Percentiles rank a stretch among this genome's conserved stretches.
These are phyloP conservation scores for Miltochrista miniata DNA, from an alignment of 2,888 invertebrate species.

Conservation along the genomic window DNA sequence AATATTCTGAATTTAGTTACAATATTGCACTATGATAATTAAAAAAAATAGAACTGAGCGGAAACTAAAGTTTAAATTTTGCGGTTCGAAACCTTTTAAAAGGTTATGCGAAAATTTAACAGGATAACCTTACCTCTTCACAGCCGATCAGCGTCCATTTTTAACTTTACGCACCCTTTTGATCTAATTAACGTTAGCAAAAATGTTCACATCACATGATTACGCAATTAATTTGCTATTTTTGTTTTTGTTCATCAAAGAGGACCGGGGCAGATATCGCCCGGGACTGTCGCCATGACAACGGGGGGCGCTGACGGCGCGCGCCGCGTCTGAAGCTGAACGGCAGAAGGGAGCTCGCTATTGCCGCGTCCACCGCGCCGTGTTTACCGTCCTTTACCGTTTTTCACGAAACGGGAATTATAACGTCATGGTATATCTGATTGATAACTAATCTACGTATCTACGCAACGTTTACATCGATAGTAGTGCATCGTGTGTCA, in stretches of 20 bases:
- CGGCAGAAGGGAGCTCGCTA: slow-evolving; percentile 74
- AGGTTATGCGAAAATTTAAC: slow-evolving; percentile 26
- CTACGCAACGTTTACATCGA: slow-evolving; percentile 41
- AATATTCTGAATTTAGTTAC: background rate
- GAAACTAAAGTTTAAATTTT: slow-evolving; percentile 12
- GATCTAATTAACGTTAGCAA: slow-evolving; percentile 60
- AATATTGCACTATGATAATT: background rate
- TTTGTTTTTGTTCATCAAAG: slow-evolving; percentile 74
- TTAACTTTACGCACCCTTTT: slow-evolving; percentile 51
- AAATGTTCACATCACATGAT: slow-evolving; percentile 69
- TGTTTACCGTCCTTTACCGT: slow-evolving; percentile 49
- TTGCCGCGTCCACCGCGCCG: slow-evolving; percentile 67
- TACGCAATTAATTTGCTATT: slow-evolving; percentile 81
- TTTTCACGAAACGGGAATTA: slow-evolving; percentile 59
- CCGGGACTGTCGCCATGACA: slow-evolving; percentile 72
- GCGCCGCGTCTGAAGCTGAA: slow-evolving; percentile 67
- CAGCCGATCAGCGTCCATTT: slow-evolving; percentile 42
- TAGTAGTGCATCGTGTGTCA: slow-evolving; percentile 45
- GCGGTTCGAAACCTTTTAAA: slow-evolving; percentile 13
- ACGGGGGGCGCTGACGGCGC: slow-evolving; percentile 78
- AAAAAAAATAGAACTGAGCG: background rate
- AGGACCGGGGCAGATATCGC: slow-evolving; percentile 72
- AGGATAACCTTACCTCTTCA: slow-evolving; percentile 44
- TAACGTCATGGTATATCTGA: slow-evolving; percentile 53
- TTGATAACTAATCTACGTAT: slow-evolving; percentile 48